A percentile compares a stretch with the other conserved stretches of the same genome.
Evolutionary conservation across 92 coral and sea anemone genomes (phyloP).

Genomic region (Parazoanthus swiftii): DNA sequence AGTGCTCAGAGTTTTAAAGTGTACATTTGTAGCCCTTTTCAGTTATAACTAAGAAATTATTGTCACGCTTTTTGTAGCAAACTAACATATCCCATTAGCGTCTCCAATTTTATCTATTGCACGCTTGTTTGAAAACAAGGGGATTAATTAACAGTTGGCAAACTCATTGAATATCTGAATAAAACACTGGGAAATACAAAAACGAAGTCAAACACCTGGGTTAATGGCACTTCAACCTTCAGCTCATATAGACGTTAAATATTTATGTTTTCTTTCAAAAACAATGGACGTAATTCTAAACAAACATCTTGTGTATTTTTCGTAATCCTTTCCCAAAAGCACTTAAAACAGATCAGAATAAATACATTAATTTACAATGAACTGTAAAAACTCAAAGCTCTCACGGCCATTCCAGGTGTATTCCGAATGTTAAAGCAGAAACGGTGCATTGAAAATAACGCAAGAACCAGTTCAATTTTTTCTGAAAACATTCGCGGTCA

Average conservation of each 20-base stretch:
- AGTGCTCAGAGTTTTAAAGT: neutral
- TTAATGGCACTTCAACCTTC: neutral
- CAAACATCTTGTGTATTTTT: too few species aligned
- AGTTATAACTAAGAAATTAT: neutral
- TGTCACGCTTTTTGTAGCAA: neutral
- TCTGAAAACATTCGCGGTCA: neutral
- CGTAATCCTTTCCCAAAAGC: neutral
- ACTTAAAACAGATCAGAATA: neutral
- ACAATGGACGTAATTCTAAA: neutral
- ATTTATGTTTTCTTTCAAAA: neutral
- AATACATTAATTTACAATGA: neutral
- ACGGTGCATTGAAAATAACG: too few species aligned
- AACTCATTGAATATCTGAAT: neutral
- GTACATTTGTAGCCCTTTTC: too few species aligned
- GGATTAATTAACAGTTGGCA: neutral
- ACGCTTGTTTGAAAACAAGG: constrained; percentile 8
- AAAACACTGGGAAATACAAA: neutral
- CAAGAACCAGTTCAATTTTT: too few species aligned
- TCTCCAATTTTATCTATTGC: too few species aligned
- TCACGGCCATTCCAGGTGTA: neutral
- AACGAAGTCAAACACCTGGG: neutral
- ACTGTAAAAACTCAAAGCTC: too few species aligned
- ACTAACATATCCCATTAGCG: too few species aligned
- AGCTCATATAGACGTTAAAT: neutral
- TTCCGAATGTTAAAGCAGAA: too few species aligned